phyloP scores from a whole-genome alignment of 2,113 vertebrate genomes.

The Marcusenius ussheri region DNA sequence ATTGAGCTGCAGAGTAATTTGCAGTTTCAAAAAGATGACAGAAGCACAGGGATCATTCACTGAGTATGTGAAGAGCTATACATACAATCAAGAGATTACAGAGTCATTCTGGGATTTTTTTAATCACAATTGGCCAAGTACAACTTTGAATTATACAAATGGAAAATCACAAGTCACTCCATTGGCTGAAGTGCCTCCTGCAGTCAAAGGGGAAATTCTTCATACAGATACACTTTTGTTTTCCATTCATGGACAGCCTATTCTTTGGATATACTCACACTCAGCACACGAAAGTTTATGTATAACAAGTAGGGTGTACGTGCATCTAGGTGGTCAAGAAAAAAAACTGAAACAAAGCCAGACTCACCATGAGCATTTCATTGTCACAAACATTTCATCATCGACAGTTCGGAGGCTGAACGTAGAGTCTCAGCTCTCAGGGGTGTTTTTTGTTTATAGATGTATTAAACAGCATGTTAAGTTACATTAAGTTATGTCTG shows the following conservation, averaged over 20 bases:
- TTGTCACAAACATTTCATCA: neutral
- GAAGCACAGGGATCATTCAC: neutral
- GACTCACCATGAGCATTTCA: neutral
- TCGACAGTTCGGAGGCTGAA: neutral
- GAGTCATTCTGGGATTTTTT: neutral
- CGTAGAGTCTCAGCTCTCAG: neutral
- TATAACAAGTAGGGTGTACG: neutral
- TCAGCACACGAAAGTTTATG: neutral
- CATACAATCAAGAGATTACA: neutral
- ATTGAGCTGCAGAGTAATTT: neutral
- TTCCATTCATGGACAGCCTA: neutral
- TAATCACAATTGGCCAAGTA: neutral
- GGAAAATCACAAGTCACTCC: neutral
- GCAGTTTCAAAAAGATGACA: neutral
- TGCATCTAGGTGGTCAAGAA: neutral
- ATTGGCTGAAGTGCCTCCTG: neutral
- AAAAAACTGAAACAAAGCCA: neutral
- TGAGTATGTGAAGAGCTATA: neutral
- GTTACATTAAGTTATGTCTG: neutral
- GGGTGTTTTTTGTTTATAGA: neutral
- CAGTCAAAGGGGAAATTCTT: neutral
- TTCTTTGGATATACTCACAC: neutral
- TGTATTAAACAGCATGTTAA: neutral
- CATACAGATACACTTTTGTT: neutral
- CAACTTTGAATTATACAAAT: neutral